Evolutionary conservation across 2,113 vertebrate species (phyloP).

Genomic region (Hippolais icterina): DNA sequence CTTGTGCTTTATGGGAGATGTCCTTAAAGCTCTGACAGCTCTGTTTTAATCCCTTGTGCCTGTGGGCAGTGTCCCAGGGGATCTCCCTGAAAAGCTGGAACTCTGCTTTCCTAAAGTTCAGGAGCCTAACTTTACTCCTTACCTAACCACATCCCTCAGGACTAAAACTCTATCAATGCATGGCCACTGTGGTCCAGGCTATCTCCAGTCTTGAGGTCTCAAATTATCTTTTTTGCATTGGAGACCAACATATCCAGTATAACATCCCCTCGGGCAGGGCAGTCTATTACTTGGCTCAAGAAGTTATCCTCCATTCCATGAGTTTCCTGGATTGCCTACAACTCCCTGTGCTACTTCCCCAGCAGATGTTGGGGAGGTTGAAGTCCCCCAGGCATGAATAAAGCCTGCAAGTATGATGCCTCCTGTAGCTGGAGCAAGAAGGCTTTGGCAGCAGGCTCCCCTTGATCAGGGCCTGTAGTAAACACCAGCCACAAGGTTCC

Average conservation of each 20-base stretch:
- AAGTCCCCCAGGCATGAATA: neutral
- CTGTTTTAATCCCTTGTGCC: neutral
- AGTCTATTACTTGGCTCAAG: neutral
- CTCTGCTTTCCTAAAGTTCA: neutral
- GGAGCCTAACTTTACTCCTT: neutral
- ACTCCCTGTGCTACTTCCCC: neutral
- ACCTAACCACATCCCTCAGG: neutral
- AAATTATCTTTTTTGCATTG: accelerated
- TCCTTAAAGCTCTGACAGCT: neutral
- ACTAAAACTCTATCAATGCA: neutral
- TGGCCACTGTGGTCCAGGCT: neutral
- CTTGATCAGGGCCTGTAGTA: neutral
- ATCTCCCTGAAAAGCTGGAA: neutral
- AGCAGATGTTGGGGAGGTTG: neutral
- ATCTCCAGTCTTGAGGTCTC: too few species aligned
- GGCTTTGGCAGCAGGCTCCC: neutral
- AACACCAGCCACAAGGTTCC: neutral
- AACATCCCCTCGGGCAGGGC: neutral
- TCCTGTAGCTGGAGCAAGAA: neutral
- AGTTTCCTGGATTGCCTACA: neutral
- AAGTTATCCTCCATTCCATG: neutral
- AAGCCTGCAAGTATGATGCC: neutral
- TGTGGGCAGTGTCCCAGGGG: neutral
- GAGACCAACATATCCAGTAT: neutral
- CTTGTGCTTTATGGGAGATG: neutral